Evolutionary conservation across 2,113 vertebrate species (phyloP).

Genomic region (Panurus biarmicus): DNA sequence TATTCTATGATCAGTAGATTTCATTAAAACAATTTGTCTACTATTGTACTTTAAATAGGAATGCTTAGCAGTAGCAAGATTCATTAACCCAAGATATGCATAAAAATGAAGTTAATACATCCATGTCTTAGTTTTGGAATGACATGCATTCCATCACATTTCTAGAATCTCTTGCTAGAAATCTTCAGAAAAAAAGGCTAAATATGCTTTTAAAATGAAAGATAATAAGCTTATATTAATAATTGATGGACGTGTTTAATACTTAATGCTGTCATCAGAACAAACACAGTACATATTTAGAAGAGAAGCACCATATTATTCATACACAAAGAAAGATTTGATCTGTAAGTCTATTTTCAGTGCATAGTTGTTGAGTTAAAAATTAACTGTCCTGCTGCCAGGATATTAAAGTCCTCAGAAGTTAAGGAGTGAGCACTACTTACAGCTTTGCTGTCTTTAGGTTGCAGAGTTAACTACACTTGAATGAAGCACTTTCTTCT

Average conservation of each 20-base stretch:
- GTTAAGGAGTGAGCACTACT: not conserved
- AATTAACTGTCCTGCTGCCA: not conserved
- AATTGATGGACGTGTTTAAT: slow-evolving; percentile 3
- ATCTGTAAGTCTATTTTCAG: not conserved
- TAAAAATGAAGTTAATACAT: not conserved
- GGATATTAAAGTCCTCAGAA: not conserved
- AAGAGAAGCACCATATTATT: not conserved
- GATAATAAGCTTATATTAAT: not conserved
- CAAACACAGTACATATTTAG: not conserved
- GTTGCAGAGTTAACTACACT: not conserved
- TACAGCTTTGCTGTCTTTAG: not conserved
- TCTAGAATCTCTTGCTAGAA: not conserved
- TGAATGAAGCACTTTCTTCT: not conserved
- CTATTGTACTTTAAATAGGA: not conserved
- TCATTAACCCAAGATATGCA: not conserved
- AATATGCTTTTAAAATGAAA: not conserved
- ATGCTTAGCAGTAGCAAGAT: not conserved
- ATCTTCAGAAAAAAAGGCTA: not conserved
- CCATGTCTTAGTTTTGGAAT: not conserved
- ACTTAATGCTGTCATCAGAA: not conserved
- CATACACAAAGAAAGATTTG: not conserved
- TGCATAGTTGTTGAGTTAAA: not conserved
- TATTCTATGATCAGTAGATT: not conserved
- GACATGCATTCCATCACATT: not conserved
- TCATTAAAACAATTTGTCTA: not conserved